Evolutionary conservation across 2,797 vertebrate species (phyloP).

Genomic region (Pelochelys cantorii): DNA sequence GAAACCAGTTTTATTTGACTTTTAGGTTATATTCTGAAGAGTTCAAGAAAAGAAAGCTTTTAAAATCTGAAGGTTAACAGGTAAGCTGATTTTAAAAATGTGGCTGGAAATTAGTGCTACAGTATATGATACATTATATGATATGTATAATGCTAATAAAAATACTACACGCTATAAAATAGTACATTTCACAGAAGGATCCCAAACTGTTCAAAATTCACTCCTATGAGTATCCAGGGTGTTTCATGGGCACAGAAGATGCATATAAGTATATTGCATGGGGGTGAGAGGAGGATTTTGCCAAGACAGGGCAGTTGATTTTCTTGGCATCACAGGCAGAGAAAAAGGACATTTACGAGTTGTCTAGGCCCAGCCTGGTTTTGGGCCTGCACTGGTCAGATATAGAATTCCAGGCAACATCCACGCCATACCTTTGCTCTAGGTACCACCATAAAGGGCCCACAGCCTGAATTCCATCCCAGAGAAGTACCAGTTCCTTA

Average conservation of each 20-base stretch:
- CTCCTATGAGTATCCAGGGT: background rate
- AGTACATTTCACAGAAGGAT: background rate
- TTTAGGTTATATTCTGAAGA: background rate
- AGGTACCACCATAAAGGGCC: background rate
- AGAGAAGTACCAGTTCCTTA: background rate
- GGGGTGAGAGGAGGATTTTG: background rate
- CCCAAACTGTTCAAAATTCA: background rate
- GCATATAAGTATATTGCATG: background rate
- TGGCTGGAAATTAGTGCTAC: background rate
- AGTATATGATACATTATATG: background rate
- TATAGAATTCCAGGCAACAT: background rate
- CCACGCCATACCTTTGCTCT: too few relatives aligned
- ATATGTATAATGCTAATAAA: background rate
- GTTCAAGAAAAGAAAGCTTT: background rate
- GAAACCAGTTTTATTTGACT: conserved; percentile 8
- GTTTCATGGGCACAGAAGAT: background rate
- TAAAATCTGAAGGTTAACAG: background rate
- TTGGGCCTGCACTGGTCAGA: background rate
- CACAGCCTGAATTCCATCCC: background rate
- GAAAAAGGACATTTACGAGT: background rate
- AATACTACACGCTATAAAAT: background rate
- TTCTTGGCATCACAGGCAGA: background rate
- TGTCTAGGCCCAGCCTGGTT: background rate
- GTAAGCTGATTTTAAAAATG: background rate
- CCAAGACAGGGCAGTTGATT: rapidly evolving